Evolutionary conservation across 2,888 invertebrate species (phyloP).

Genomic region (Suillia variegata): DNA sequence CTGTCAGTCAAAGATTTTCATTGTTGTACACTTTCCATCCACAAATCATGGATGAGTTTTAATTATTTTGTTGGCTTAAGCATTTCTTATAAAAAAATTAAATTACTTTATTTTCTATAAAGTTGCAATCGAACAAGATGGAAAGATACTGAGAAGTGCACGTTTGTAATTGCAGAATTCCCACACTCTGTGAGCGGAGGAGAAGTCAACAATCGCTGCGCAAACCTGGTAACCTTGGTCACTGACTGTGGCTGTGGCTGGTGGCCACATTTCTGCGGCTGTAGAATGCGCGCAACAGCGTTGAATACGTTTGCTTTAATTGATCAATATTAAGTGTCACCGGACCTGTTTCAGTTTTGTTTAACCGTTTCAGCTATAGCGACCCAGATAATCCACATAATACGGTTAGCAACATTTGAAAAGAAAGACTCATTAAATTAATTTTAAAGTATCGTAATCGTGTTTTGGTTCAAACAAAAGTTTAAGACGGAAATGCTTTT

Average conservation of each 20-base stretch:
- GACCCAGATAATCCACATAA: too few species aligned
- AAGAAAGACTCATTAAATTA: too few species aligned
- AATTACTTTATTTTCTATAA: too few species aligned
- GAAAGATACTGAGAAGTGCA: background rate
- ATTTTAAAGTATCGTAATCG: too few species aligned
- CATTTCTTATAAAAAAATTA: too few species aligned
- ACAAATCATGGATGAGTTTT: too few species aligned
- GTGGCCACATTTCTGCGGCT: too few species aligned
- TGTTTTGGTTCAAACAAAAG: too few species aligned
- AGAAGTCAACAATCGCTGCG: slow-evolving; percentile 12
- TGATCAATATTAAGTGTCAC: slow-evolving; percentile 36
- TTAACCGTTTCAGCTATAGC: too few species aligned
- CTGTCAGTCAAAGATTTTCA: slow-evolving; percentile 36
- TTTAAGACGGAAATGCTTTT: too few species aligned
- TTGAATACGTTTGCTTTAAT: slow-evolving; percentile 21
- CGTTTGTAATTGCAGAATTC: slow-evolving; percentile 10
- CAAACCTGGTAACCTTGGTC: slow-evolving; percentile 17
- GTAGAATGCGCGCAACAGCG: background rate
- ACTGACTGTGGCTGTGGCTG: background rate
- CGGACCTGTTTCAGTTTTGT: slow-evolving; percentile 19
- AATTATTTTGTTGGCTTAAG: too few species aligned
- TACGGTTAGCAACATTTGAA: too few species aligned
- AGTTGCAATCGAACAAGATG: background rate
- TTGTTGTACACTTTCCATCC: background rate
- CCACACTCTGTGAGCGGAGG: background rate